Base-by-base conservation (phyloP, 2,888 invertebrate species). In the Drosophila merina region DNA sequence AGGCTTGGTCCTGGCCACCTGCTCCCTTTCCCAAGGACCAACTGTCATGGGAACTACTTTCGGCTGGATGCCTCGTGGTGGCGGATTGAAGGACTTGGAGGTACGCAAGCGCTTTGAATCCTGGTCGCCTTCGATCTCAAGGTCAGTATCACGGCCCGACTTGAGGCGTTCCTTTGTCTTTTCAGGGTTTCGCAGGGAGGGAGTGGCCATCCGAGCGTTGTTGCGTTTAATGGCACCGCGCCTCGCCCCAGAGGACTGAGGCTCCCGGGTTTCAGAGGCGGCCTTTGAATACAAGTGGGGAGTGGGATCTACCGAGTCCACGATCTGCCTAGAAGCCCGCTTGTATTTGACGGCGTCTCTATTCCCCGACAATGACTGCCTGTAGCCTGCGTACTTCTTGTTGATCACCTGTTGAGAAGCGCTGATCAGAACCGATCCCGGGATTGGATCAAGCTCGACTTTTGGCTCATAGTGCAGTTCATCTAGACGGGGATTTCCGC, bases 391-490 rank as follows among this genome's bases (percentile, higher is more conserved):
- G 28, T 45, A 71, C 8, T 69, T 68, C 6, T 57, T 56, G 50
- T 57, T 74, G 0, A 72, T 70, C 1, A 84, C 49, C 2, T 66
- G 75, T 64, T 83, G 83, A 2, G 77, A 58, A 49, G 82, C 85
- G 48, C 87, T 85, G n/a, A 75, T 45, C 28, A 55, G 7, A 31
- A 48, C 4, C 14, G 31, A 42, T 62, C 7, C 3, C 30, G 9
- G 30, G 9, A 12, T 33, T 26, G 30, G 4, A 8, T 2, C 26
- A 9, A 3, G n/a, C 0, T 42, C 40, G 2, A 4, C n/a, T 10
- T 28, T 9, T 8, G 4, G 54, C 12, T 38, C 47, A 12, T 63
- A 59, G 28, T 63, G 52, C 1, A 59, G 28, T 3, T 69, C 63
- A 12, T 74, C 74, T 12, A 59, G 40, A 0, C 68, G 74, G 2